Evolutionary conservation across 2,888 invertebrate species (phyloP).

Genomic region (Synanthedon myopaeformis): DNA sequence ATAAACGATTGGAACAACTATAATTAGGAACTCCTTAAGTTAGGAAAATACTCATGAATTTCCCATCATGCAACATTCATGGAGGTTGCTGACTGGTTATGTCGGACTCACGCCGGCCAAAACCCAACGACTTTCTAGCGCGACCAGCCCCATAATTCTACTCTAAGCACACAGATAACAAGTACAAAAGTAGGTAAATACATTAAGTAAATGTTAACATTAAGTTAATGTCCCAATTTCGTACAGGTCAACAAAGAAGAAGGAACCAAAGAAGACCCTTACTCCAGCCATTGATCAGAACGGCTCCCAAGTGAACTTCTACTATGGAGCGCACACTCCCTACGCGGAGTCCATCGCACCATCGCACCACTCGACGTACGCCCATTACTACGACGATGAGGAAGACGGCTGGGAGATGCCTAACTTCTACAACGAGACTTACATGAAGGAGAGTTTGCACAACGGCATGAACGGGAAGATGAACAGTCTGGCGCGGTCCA

Average conservation of each 20-base stretch:
- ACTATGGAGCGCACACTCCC: conserved; percentile 93
- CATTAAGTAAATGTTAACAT: too few species aligned
- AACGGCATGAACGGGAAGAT: conserved; percentile 87
- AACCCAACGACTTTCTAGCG: too few species aligned
- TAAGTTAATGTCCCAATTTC: neutral
- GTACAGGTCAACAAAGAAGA: conserved; percentile 81
- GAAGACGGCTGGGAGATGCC: conserved; percentile 99
- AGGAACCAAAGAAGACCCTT: conserved; percentile 91
- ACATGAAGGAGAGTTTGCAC: conserved; percentile 94
- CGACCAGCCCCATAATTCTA: too few species aligned
- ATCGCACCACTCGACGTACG: conserved; percentile 94
- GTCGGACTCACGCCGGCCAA: too few species aligned
- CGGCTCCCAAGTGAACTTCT: conserved; percentile 95
- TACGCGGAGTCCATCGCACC: conserved; percentile 96
- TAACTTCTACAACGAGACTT: conserved; percentile 95
- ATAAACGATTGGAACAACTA: too few species aligned
- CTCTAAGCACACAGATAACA: too few species aligned
- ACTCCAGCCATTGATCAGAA: conserved; percentile 91
- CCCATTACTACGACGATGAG: conserved; percentile 95
- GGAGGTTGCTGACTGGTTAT: too few species aligned
- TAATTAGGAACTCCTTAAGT: too few species aligned
- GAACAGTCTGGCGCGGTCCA: conserved; percentile 93
- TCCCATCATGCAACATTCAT: too few species aligned
- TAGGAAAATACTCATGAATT: too few species aligned
- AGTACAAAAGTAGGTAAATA: too few species aligned